Conservation (phyloP, 2,113 vertebrate species). For the Natator depressus region DNA sequence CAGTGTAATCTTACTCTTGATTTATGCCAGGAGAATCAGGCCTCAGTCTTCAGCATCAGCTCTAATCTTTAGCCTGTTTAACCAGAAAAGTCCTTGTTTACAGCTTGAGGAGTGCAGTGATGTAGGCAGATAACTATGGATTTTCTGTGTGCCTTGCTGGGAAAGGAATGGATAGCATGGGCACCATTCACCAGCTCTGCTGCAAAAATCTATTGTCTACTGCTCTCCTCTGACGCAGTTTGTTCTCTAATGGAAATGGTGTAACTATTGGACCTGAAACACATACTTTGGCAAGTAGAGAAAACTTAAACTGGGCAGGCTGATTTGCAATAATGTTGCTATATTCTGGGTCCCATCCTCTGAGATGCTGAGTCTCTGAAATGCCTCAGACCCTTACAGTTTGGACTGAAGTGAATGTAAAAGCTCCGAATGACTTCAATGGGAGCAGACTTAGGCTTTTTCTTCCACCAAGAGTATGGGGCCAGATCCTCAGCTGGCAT, state of each 20-base stretch:
- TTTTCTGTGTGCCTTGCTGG: not conserved
- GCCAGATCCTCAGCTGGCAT: constrained; percentile 18
- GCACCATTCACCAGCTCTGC: constrained; percentile 13
- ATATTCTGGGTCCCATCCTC: constrained; percentile 57
- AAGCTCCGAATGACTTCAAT: constrained; percentile 48
- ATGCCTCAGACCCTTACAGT: constrained; percentile 55
- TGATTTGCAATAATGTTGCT: constrained; percentile 43
- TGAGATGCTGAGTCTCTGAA: constrained; percentile 13
- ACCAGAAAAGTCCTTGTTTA: not conserved
- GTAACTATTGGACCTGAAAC: constrained; percentile 22
- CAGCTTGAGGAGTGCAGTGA: not conserved
- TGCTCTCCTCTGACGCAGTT: constrained; percentile 55
- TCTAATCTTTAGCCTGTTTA: not conserved
- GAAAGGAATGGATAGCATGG: not conserved
- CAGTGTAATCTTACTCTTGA: not conserved
- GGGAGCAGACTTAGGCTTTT: not conserved
- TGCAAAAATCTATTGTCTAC: not conserved
- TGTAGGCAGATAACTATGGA: not conserved
- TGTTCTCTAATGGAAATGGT: constrained; percentile 26
- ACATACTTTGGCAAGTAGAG: not conserved
- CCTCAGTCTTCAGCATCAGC: not conserved
- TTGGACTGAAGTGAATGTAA: constrained; percentile 65
- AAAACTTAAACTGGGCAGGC: constrained; percentile 17
- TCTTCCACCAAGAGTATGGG: not conserved
- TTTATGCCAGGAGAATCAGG: not conserved